A percentile compares a stretch with the other conserved stretches of the same genome.
These are phyloP conservation scores for Aix galericulata DNA, from an alignment of 2,113 vertebrate species.

Conservation along the genomic window DNA sequence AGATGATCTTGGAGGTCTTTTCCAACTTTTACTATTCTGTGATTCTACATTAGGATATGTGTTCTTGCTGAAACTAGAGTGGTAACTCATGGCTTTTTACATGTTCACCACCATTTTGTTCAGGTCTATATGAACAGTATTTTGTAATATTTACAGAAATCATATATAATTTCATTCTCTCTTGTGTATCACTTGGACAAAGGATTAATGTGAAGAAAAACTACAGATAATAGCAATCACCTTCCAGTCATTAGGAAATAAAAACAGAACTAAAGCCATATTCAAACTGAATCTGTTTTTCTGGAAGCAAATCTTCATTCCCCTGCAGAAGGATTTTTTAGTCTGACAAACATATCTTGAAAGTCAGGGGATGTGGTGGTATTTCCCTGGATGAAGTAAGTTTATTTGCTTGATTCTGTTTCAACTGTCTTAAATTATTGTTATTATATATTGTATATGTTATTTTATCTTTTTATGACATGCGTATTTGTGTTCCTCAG, in stretches of 20 bases:
- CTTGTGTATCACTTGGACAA: background rate
- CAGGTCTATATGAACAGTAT: background rate
- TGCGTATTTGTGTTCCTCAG: slow-evolving; percentile 77
- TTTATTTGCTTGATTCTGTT: background rate
- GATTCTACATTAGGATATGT: background rate
- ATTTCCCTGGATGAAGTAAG: background rate
- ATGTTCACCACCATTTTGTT: background rate
- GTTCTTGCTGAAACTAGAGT: background rate
- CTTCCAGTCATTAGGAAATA: background rate
- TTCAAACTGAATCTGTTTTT: background rate
- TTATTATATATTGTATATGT: background rate
- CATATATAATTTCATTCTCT: background rate
- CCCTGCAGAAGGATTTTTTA: background rate
- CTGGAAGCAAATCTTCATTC: background rate
- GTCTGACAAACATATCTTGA: background rate
- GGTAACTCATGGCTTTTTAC: background rate
- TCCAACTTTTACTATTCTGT: no score
- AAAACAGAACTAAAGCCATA: background rate
- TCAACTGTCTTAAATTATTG: background rate
- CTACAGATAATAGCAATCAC: background rate
- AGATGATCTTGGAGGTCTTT: no score
- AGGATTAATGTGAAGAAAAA: background rate
- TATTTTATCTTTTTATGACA: slow-evolving; percentile 21
- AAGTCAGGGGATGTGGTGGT: background rate
- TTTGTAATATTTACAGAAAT: background rate